These are phyloP conservation scores for Cephus spinipes DNA, from an alignment of 2,888 invertebrate species.

Conservation along the genomic window DNA sequence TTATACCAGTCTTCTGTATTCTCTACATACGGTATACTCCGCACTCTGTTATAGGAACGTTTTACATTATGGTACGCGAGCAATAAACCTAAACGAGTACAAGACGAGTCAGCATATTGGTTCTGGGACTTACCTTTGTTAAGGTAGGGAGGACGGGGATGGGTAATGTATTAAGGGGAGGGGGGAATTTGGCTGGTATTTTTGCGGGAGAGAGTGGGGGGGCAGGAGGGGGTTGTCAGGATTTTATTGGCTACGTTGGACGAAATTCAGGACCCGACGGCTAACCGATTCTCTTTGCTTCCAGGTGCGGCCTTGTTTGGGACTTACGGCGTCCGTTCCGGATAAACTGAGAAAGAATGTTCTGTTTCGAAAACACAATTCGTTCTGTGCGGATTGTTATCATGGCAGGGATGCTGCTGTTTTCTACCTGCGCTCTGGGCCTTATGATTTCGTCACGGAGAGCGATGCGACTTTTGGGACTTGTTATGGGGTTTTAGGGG, in stretches of 20 bases:
- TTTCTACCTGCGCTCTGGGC: not conserved
- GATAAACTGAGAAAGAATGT: conserved; percentile 43
- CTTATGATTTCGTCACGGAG: conserved; percentile 2
- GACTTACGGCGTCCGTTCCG: not conserved
- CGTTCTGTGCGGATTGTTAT: conserved; percentile 58
- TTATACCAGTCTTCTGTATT: not conserved
- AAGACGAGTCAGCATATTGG: conserved; percentile 1
- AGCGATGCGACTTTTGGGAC: not conserved
- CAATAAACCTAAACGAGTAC: conserved; percentile 20
- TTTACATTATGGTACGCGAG: conserved; percentile 16
- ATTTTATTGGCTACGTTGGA: not conserved
- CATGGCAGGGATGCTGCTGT: conserved; percentile 31
- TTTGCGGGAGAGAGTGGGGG: not conserved
- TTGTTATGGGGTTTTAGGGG: not conserved
- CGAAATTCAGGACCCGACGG: conserved; percentile 37
- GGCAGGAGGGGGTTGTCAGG: not conserved
- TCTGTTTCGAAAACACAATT: conserved; percentile 62
- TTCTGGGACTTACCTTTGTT: not conserved
- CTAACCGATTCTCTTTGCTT: conserved; percentile 2
- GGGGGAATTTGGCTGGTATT: not conserved
- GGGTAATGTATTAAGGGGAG: not conserved
- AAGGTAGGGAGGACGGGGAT: not conserved
- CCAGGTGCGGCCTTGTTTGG: not conserved
- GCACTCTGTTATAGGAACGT: not conserved
- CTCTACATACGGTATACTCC: not conserved